Conservation (phyloP, 2,797 vertebrate genomes). For the Sebastes minor region DNA sequence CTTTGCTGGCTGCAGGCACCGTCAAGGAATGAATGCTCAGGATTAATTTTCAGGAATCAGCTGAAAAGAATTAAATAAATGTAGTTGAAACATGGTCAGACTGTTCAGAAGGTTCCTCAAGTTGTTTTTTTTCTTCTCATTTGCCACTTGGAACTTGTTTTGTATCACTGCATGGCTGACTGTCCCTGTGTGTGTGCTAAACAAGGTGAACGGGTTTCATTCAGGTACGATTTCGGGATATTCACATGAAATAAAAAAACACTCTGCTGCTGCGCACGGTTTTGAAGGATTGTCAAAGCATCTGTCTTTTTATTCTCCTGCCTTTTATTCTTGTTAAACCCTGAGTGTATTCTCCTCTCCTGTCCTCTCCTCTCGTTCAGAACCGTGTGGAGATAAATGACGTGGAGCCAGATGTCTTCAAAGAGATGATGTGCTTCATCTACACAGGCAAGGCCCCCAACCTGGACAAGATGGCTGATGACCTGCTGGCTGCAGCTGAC, state of each 20-base stretch:
- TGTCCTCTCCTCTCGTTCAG: slow-evolving; percentile 71
- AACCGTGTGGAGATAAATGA: slow-evolving; percentile 95
- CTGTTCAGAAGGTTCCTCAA: slow-evolving; percentile 42
- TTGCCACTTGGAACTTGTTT: slow-evolving; percentile 34
- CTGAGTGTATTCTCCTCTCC: slow-evolving; percentile 35
- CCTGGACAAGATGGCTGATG: slow-evolving; percentile 97
- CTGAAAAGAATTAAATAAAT: slow-evolving; percentile 58
- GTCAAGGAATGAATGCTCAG: slow-evolving; percentile 60
- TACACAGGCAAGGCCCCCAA: slow-evolving; percentile 94
- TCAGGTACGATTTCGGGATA: slow-evolving; percentile 31
- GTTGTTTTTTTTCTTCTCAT: background rate
- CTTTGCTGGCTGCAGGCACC: slow-evolving; percentile 54
- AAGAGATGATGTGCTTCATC: slow-evolving; percentile 97
- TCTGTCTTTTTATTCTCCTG: slow-evolving; percentile 31
- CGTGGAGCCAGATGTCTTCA: slow-evolving; percentile 95
- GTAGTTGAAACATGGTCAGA: slow-evolving; percentile 54
- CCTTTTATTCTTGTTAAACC: slow-evolving; percentile 49
- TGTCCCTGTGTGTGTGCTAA: slow-evolving; percentile 39
- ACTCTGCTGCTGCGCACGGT: slow-evolving; percentile 5
- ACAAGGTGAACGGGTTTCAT: slow-evolving; percentile 49
- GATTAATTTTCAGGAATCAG: slow-evolving; percentile 66
- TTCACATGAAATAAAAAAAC: slow-evolving; percentile 27
- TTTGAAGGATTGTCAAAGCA: slow-evolving; percentile 51
- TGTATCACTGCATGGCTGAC: slow-evolving; percentile 22
- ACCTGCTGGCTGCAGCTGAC: slow-evolving; percentile 94